Conservation (phyloP, 1,140 invertebrate species). For the Anastrepha ludens region DNA sequence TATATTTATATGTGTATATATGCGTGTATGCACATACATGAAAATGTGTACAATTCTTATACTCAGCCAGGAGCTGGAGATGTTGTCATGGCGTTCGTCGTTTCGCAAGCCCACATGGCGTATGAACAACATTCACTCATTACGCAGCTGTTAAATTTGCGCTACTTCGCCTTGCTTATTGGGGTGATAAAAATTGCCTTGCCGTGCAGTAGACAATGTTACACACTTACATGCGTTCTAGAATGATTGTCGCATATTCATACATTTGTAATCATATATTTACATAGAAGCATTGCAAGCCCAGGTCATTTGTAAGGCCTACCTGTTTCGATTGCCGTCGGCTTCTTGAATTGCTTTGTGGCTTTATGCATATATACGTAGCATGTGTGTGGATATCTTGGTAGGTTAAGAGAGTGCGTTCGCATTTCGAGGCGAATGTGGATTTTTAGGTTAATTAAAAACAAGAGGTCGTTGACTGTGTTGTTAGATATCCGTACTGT, state of each 20-base stretch:
- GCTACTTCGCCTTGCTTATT: constrained; percentile 2
- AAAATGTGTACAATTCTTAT: background rate
- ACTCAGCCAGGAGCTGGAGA: background rate
- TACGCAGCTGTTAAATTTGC: background rate
- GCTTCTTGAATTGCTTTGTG: background rate
- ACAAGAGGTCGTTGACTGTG: constrained; percentile 47
- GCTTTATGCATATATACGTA: background rate
- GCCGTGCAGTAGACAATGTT: background rate
- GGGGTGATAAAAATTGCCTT: constrained; percentile 10
- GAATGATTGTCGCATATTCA: background rate
- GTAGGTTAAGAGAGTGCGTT: background rate
- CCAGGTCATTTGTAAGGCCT: constrained; percentile 11
- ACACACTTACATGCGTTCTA: background rate
- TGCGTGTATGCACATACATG: no score
- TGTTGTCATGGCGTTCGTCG: background rate
- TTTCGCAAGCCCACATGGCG: background rate
- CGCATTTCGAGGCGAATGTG: constrained; percentile 1
- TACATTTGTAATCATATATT: background rate
- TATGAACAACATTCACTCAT: background rate
- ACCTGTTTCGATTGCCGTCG: background rate
- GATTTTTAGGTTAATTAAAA: constrained; percentile 53
- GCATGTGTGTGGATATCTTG: background rate
- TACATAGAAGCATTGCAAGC: background rate
- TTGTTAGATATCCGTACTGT: background rate
- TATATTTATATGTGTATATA: no score